These are phyloP conservation scores for Centropus unirufus DNA, from an alignment of 2,113 vertebrate species.

Conservation along the genomic window DNA sequence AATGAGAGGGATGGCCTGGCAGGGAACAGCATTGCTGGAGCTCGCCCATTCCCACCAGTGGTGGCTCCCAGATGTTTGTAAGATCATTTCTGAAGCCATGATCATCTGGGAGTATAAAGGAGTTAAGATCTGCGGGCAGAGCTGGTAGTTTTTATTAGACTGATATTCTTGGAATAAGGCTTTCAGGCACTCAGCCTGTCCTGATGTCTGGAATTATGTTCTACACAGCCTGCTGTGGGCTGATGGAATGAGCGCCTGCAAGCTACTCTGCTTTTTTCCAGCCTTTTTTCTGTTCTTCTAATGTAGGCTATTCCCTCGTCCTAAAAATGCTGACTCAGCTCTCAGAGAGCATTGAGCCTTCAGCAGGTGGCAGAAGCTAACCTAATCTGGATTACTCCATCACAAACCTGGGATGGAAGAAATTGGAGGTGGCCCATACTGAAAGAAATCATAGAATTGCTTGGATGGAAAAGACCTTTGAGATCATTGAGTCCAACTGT, in stretches of 20 bases:
- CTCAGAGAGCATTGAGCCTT: background rate
- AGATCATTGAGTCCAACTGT: no score
- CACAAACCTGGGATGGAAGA: background rate
- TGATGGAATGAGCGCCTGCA: background rate
- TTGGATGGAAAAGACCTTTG: no score
- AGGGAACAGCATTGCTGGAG: background rate
- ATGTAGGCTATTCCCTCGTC: background rate
- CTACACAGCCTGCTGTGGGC: background rate
- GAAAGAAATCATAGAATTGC: background rate
- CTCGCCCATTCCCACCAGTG: background rate
- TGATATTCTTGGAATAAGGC: background rate
- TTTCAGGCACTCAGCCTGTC: background rate
- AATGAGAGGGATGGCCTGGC: conserved; percentile 35
- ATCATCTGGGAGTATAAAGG: background rate
- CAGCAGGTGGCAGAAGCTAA: background rate
- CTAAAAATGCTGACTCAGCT: background rate
- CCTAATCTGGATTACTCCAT: background rate
- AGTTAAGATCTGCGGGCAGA: background rate
- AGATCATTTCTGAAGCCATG: background rate
- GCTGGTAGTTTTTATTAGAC: background rate
- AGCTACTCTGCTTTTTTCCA: background rate
- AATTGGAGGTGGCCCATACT: background rate
- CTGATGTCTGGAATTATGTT: background rate
- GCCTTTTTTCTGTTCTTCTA: background rate
- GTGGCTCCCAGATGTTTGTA: background rate